Evolutionary conservation across 92 coral and sea anemone genomes (phyloP), one percentile per base, ranked within the genome.

Genomic region (Zoanthus gigantus): DNA sequence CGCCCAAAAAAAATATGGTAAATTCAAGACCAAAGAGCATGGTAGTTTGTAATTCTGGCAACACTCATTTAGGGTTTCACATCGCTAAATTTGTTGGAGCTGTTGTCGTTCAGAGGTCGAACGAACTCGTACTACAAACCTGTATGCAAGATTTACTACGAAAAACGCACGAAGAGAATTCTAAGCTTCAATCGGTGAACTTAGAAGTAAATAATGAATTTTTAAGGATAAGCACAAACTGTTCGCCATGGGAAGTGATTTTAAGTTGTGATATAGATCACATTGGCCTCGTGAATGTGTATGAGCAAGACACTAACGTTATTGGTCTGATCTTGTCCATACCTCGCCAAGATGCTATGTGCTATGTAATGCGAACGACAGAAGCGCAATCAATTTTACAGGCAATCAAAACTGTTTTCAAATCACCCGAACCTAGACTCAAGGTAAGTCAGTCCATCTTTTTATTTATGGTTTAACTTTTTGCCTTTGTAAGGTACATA

Each of bases 211-310:
- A 91, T 32, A 80, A 90, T 58, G 99, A 97, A 45, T 76, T 92
- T 73, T 90, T 97, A 52, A 89, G 97, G 37, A 93, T 97, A 18
- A 95, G 98, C 80, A 94, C 95, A 31, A 94, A 95, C 72, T 95
- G 92, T 84, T 89, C 98, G 71, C 99, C 99, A 6, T 97, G 97
- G 97, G 96, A 93, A 80, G 92, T 97, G 42, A 88, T 97, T 23
- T 90, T 97, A 13, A 89, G 93, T 85, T 94, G 92, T 52, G 93
- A 89, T 60, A 79, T 97, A 67, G 96, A 94, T 72, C 86, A 93
- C 52, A 89, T 97, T 18, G 99, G 99, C 14, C 93, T 91, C 34
- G 94, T 94, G 16, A 94, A 92, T 63, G 52, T 96, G 86, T 92
- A 78, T 67, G 92, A 94, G 72, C 95, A 88, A 53, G 95, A 95